Evolutionary conservation across 1,140 invertebrate genomes (phyloP).

Genomic region (Samia ricini): DNA sequence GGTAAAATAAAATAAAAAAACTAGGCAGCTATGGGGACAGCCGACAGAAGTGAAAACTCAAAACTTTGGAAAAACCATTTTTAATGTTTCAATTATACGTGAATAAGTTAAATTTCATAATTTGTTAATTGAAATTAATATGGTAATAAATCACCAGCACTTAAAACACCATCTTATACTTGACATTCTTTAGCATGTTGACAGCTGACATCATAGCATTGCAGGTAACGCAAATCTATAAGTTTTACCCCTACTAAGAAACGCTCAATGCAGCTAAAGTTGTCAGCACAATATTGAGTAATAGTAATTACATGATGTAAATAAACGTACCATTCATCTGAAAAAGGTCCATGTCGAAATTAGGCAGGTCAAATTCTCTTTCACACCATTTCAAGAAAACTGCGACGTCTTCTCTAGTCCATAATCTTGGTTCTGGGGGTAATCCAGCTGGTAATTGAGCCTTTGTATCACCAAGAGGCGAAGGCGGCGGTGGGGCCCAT

Average conservation of each 20-base stretch:
- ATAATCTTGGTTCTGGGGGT: slow-evolving; percentile 91
- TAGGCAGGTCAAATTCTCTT: slow-evolving; percentile 93
- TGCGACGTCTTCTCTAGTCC: slow-evolving; percentile 93
- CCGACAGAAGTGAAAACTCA: too few relatives aligned
- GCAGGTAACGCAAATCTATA: too few relatives aligned
- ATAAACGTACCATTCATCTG: slow-evolving; percentile 94
- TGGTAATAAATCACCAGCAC: background rate
- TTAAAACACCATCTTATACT: too few relatives aligned
- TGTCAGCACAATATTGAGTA: background rate
- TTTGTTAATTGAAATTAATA: too few relatives aligned
- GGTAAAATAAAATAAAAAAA: background rate
- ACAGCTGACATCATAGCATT: too few relatives aligned
- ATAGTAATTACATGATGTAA: background rate
- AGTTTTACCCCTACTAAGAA: too few relatives aligned
- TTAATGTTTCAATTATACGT: background rate
- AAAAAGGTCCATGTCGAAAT: slow-evolving; percentile 95
- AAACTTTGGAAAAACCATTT: too few relatives aligned
- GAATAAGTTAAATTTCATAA: background rate
- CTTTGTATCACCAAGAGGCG: slow-evolving; percentile 90
- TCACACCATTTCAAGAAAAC: slow-evolving; percentile 95
- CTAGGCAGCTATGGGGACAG: too few relatives aligned
- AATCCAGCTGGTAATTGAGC: slow-evolving; percentile 88
- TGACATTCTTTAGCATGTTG: too few relatives aligned
- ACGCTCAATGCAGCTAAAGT: too few relatives aligned
- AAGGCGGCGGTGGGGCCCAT: slow-evolving; percentile 81